Base-by-base conservation (phyloP, 2,113 vertebrate species). In the Ctenomys sociabilis region DNA sequence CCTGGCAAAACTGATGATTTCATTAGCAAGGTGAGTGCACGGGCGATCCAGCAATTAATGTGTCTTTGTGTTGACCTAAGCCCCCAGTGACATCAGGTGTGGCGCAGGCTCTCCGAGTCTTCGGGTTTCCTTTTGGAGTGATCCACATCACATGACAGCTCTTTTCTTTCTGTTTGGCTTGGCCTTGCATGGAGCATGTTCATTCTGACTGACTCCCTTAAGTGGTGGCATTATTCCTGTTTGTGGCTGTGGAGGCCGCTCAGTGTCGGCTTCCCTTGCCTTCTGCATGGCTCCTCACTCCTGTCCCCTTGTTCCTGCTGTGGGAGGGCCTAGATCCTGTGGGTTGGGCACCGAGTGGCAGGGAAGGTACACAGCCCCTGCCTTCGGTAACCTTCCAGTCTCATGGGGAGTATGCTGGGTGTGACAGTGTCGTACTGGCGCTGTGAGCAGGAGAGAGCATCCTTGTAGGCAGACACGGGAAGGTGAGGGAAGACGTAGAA, bases 11-110 rank as follows among this genome's bases (percentile, higher is more conserved):
- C 54, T 0, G 0, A 2, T 54, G 75, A 70, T 96, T 92, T 82
- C 85, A 94, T 96, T 90, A 82, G 85, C 0, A 4, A 96, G 93
- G 94, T 96, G 94, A 93, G 91, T 91, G 93, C 89, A 70, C 0
- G 9, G 37, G 19, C 0, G 3, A 84, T 84, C 73, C 22, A n/a
- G 78, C 66, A 78, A 94, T 96, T 84, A 88, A 92, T 86, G 81
- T 0, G 0, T 91, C 85, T 52, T 52, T 22, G 40, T 84, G 63
- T 64, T 14, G 84, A 72, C 54, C 35, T 12, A 6, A 89, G 93
- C 35, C 87, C 94, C 61, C 45, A 54, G 1, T 90, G 89, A 93
- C 85, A 45, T 84, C 83, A 32, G 72, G 35, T n/a, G n/a, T 22
- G 63, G 83, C 14, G 26, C 73, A 68, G 80, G 37, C 78, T 63